Base-by-base conservation (phyloP, 2,888 invertebrate species). In the Drosophila longiperda region DNA sequence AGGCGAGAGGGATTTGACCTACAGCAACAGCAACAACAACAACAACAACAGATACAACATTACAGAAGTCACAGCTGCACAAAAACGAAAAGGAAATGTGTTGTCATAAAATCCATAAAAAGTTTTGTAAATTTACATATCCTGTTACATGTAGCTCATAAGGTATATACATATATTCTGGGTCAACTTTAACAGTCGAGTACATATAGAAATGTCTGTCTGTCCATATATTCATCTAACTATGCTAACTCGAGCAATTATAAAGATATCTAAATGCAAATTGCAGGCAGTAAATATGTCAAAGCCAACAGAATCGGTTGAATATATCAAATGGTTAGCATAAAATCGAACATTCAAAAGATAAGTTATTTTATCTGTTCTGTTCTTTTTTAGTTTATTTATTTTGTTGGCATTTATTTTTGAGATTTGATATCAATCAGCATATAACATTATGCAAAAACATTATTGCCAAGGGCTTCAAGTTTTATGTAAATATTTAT, bases 1-100 rank as follows among this genome's bases (percentile, higher is more conserved):
- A 64, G 60, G 60, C 77, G 40, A 66, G 64, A 70, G 70, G 70
- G 76, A 77, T 77, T 79, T 77, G 62, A 45, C 74, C 61, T 20
- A 55, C 26, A 32, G 26, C 48, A 49, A 38, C 17, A 17, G 40
- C 60, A 69, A 36, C 34, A 26, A 58, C 33, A 48, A 57, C 26
- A 26, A 26, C 26, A 26, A 55, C 23, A 32, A n/a, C 42, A 49
- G 26, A 2, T 4, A 58, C 33, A 48, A 57, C 38, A 38, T 17
- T 33, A 9, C 17, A 54, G 11, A 29, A 23, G 34, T n/a, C 26
- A 29, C 33, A 34, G 15, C 34, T 23, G 33, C 4, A 17, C 9
- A 57, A 45, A 23, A 45, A 3, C 9, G 11, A 9, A 26, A 17
- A 26, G 6, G 36, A 68, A 32, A 42, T 23, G 11, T 61, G n/a